Evolutionary conservation across 2,113 vertebrate species (phyloP), one percentile per base, ranked within the genome.

Genomic region (Grantiella picta): DNA sequence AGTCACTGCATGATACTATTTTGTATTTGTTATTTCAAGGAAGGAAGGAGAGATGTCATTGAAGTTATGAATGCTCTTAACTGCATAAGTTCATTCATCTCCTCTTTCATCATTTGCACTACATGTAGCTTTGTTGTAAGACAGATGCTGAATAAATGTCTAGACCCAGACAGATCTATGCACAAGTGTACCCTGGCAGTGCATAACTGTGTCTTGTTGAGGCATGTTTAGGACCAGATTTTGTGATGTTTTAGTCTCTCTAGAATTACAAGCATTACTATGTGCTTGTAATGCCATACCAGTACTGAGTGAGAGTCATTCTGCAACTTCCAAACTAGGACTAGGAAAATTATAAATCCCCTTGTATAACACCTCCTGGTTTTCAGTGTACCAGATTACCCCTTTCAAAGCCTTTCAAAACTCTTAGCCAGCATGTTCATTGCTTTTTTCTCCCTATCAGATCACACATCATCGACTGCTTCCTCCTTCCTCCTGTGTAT

Each of bases 371-470:
- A 47, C 18, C 71, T 75, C 22, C 71, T 64, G 7, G 9, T 75
- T 81, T 86, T 73, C 77, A 83, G 31, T 2, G 2, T 54, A 42
- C 56, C 64, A 86, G 35, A 59, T 49, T 69, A 79, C 13, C 22
- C 22, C 11, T 85, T 79, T 53, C 49, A 84, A 94, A 92, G 56
- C 35, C 44, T 84, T 92, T 71, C 42, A 94, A 76, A 87, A 57
- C 63, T 80, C 70, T 87, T 75, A 75, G 9, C 11, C 45, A 79
- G 11, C 25, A 79, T 11, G 5, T 75, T 82, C 49, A 60, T 36
- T 82, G 36, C 5, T 79, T 71, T 87, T 75, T 44, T 40, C 52
- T 31, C n/a, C 79, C 44, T 79, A 59, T 71, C 65, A 76, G 33
- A 80, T 82, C 2, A 1, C 25, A 61, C 36, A 75, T 72, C 60